Conservation (phyloP, 1,140 invertebrate species). For the Drepana arcuata region DNA sequence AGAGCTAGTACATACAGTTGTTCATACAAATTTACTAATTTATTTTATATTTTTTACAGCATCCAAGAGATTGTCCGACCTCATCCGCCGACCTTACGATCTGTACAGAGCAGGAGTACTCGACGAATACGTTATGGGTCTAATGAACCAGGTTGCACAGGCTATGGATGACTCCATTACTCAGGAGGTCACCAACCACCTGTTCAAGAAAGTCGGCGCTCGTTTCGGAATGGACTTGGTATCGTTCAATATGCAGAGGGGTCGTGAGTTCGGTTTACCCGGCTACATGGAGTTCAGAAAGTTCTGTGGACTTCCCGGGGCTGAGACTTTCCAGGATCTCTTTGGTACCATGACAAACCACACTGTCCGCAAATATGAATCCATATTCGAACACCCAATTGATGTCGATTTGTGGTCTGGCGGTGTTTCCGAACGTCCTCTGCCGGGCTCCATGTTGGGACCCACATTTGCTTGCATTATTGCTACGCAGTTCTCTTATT, state of each 20-base stretch:
- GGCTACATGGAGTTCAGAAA: slow-evolving; percentile 95
- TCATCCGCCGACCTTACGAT: slow-evolving; percentile 91
- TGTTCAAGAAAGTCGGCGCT: slow-evolving; percentile 91
- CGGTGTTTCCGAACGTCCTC: slow-evolving; percentile 90
- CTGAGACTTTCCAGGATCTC: slow-evolving; percentile 87
- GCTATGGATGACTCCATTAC: slow-evolving; percentile 96
- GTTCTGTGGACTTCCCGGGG: slow-evolving; percentile 89
- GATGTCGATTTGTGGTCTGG: slow-evolving; percentile 95
- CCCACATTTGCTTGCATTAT: slow-evolving; percentile 97
- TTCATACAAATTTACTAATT: background rate
- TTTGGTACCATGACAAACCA: slow-evolving; percentile 92
- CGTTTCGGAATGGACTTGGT: slow-evolving; percentile 93
- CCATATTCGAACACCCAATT: slow-evolving; percentile 77
- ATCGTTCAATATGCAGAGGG: slow-evolving; percentile 95
- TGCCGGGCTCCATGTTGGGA: slow-evolving; percentile 91
- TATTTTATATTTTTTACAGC: slow-evolving; percentile 68
- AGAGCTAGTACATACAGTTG: background rate
- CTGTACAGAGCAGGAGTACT: slow-evolving; percentile 91
- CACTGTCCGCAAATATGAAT: slow-evolving; percentile 79
- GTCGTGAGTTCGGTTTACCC: slow-evolving; percentile 92
- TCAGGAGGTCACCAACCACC: slow-evolving; percentile 92
- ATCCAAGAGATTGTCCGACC: slow-evolving; percentile 89
- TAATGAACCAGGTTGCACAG: slow-evolving; percentile 95
- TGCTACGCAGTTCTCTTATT: slow-evolving; percentile 95
- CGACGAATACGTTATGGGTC: slow-evolving; percentile 93